Conservation (phyloP, 2,113 vertebrate species). For the Gymnogyps californianus region DNA sequence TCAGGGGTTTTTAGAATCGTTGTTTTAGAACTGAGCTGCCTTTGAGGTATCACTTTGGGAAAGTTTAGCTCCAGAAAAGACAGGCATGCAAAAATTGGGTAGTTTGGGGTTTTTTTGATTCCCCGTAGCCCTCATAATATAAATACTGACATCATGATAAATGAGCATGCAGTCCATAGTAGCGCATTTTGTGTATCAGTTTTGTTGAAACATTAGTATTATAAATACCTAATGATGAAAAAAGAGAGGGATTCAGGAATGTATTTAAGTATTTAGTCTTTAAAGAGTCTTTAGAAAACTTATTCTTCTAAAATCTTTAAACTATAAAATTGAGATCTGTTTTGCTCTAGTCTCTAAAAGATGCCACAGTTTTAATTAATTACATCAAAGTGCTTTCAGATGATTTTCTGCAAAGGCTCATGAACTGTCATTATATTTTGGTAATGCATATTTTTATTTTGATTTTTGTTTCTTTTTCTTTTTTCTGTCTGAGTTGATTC, state of each 20-base stretch:
- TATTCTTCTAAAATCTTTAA: not conserved
- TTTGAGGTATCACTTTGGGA: not conserved
- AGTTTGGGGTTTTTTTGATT: not conserved
- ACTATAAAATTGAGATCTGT: not conserved
- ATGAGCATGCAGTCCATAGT: not conserved
- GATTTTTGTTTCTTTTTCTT: not conserved
- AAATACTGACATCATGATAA: not conserved
- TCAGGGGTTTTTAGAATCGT: not conserved
- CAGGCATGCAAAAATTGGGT: not conserved
- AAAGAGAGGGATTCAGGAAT: not conserved
- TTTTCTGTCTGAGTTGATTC: not conserved
- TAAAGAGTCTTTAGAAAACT: not conserved
- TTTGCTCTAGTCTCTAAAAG: not conserved
- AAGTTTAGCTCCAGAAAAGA: not conserved
- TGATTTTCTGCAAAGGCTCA: not conserved
- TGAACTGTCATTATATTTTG: not conserved
- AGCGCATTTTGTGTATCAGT: not conserved
- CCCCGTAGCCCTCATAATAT: fast-evolving
- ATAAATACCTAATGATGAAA: not conserved
- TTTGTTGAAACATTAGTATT: not conserved
- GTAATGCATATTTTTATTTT: not conserved
- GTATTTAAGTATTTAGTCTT: not conserved
- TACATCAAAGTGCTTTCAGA: not conserved
- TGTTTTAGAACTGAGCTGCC: not conserved
- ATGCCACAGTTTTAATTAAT: not conserved